Evolutionary conservation across 2,797 vertebrate genomes (phyloP).

Genomic region (Tarsius wallacei): DNA sequence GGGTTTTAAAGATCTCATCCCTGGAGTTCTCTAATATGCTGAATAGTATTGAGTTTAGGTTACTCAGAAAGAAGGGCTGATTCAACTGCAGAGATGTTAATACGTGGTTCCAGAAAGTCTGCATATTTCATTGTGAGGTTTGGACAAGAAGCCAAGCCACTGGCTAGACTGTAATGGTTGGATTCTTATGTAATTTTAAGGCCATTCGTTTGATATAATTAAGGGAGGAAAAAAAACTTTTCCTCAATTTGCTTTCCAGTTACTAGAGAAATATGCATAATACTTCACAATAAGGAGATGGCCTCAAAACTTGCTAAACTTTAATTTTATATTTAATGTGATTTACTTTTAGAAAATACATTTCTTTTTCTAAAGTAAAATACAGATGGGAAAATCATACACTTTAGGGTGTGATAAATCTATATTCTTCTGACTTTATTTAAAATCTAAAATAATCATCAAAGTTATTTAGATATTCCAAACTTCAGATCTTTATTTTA

Average conservation of each 20-base stretch:
- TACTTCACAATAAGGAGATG: slow-evolving; percentile 56
- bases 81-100: slow-evolving; percentile 75
- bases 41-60: slow-evolving; percentile 72
- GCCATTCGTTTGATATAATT: slow-evolving; percentile 80
- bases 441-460: not conserved
- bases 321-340: slow-evolving; percentile 2
- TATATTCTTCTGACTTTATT: slow-evolving; percentile 57
- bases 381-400: slow-evolving; percentile 25
- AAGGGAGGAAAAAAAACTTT: not conserved
- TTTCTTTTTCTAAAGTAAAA: slow-evolving; percentile 6
- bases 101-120: slow-evolving; percentile 86
- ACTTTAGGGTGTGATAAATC: not conserved
- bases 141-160: slow-evolving; percentile 82
- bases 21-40: slow-evolving; percentile 63
- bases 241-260: slow-evolving; percentile 68
- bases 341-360: slow-evolving; percentile 61
- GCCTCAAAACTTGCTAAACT: slow-evolving; percentile 30
- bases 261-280: slow-evolving; percentile 48
- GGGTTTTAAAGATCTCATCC: slow-evolving; percentile 58
- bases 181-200: slow-evolving; percentile 81
- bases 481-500: slow-evolving; percentile 15
- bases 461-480: slow-evolving; percentile 55
- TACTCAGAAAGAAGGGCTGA: slow-evolving; percentile 75
- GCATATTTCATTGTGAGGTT: slow-evolving; percentile 83
- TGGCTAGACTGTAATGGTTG: slow-evolving; percentile 78